Conservation (phyloP, 1,140 invertebrate species). For the Triops longicaudatus region DNA sequence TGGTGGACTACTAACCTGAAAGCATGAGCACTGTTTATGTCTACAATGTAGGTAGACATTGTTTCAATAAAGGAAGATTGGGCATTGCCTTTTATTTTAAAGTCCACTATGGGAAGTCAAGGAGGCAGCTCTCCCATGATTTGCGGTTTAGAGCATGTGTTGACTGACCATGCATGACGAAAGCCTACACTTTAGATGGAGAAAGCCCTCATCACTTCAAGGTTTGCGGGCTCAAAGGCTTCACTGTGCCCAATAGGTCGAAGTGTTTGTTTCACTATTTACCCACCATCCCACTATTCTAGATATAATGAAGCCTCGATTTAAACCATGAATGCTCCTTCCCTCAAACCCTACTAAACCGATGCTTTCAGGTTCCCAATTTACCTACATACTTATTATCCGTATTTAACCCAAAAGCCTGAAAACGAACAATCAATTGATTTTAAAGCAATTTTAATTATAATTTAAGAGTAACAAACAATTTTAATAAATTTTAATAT, state of each 20-base stretch:
- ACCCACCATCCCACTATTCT: background rate
- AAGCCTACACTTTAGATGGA: background rate
- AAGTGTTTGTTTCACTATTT: background rate
- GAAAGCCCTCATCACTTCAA: background rate
- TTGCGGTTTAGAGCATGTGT: background rate
- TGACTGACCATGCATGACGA: background rate
- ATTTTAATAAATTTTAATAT: too few species aligned
- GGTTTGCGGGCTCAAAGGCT: background rate
- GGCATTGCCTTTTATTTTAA: background rate
- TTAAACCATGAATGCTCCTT: too few species aligned
- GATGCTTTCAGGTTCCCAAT: too few species aligned
- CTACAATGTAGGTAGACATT: background rate
- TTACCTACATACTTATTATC: too few species aligned
- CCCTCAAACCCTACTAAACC: too few species aligned
- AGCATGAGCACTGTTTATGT: background rate
- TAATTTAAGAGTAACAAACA: too few species aligned
- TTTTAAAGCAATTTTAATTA: too few species aligned
- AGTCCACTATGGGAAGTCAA: background rate
- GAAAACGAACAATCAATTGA: too few species aligned
- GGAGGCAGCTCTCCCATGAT: background rate
- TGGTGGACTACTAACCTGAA: constrained; percentile 9
- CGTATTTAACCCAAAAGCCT: too few species aligned
- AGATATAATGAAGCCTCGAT: too few species aligned
- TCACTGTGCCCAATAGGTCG: background rate
- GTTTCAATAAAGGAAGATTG: background rate